A percentile compares a stretch with the other conserved stretches of the same genome.
Evolutionary conservation across 92 coral and sea anemone species (phyloP).

Genomic region (Parazoanthus atlanticus): DNA sequence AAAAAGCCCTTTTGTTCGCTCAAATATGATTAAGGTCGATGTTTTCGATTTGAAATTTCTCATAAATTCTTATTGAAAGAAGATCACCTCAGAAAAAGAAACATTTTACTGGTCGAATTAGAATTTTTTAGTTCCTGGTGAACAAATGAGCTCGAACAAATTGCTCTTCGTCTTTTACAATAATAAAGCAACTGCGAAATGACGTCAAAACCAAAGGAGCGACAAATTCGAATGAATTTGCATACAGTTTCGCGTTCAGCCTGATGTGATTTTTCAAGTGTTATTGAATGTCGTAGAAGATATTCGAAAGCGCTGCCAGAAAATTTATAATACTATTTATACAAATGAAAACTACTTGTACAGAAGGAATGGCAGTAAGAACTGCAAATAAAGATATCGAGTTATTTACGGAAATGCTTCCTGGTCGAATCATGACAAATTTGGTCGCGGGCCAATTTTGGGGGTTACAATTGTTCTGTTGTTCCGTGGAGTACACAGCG

Average conservation of each 20-base stretch:
- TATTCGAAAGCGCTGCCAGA: conserved; percentile 14
- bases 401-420: conserved; percentile 19
- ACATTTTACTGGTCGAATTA: not conserved
- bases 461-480: too few species aligned
- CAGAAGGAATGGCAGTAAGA: conserved; percentile 14
- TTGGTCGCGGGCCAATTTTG: not conserved
- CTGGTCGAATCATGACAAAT: not conserved
- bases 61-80: not conserved
- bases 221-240: conserved; percentile 29
- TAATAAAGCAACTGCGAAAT: conserved; percentile 17
- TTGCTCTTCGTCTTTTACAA: not conserved
- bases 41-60: not conserved
- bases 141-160: conserved; percentile 9
- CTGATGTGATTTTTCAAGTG: not conserved
- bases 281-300: conserved; percentile 4
- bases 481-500: too few species aligned
- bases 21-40: conserved; percentile 2
- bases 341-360: conserved; percentile 25
- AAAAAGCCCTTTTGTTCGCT: conserved; percentile 23
- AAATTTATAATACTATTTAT: conserved; percentile 62
- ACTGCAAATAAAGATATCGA: conserved; percentile 22
- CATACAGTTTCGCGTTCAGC: conserved; percentile 23
- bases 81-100: not conserved
- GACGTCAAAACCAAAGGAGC: conserved; percentile 28
- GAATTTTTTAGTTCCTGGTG: conserved; percentile 24